phyloP scores from a whole-genome alignment of 2,888 invertebrate species.

The Sarcophaga subvicina region DNA sequence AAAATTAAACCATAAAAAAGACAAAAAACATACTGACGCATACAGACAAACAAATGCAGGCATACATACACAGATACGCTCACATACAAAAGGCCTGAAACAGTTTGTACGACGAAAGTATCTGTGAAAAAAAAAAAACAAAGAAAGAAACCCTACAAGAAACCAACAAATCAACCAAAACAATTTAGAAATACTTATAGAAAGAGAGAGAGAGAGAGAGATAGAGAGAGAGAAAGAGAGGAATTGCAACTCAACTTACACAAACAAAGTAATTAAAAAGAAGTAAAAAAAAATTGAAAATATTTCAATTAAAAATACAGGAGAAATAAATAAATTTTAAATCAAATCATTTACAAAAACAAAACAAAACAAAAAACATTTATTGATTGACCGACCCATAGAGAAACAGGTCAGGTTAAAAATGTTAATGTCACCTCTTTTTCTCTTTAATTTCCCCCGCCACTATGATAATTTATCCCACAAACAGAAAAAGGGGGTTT shows the following conservation, averaged over 20 bases:
- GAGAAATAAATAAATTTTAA: neutral
- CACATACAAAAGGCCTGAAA: slow-evolving; percentile 28
- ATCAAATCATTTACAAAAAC: neutral
- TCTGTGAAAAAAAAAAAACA: slow-evolving; percentile 29
- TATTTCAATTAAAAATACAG: neutral
- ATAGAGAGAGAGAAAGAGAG: no score
- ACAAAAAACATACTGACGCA: slow-evolving; percentile 53
- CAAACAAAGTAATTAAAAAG: neutral
- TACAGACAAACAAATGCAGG: slow-evolving; percentile 51
- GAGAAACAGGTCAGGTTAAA: slow-evolving; percentile 62
- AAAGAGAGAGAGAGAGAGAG: neutral
- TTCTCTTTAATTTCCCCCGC: neutral
- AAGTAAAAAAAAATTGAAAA: neutral
- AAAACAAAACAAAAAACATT: slow-evolving; percentile 23
- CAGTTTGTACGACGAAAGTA: neutral
- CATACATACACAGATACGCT: slow-evolving; percentile 14
- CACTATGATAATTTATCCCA: neutral
- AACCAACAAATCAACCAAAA: slow-evolving; percentile 64
- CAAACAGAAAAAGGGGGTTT: neutral
- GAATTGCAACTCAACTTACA: neutral
- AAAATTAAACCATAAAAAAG: slow-evolving; percentile 41
- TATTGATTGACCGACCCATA: slow-evolving; percentile 41
- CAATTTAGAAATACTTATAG: slow-evolving; percentile 39
- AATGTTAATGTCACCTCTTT: slow-evolving; percentile 55
- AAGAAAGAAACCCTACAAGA: slow-evolving; percentile 65